Conservation (phyloP, 2,888 invertebrate species). For the Brassicogethes aeneus region DNA sequence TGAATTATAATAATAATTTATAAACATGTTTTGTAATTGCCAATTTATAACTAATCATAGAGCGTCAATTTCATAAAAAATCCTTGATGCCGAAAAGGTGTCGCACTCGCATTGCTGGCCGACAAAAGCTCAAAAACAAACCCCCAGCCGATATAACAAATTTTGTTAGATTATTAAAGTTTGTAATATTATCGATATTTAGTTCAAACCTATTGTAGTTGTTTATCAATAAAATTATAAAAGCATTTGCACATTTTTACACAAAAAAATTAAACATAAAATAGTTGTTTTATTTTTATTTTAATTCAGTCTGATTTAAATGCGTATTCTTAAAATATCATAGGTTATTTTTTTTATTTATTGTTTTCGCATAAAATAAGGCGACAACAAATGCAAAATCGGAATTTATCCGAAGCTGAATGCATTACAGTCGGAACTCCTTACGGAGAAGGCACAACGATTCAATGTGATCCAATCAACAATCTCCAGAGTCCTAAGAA, state of each 20-base stretch:
- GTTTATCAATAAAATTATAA: neutral
- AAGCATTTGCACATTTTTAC: neutral
- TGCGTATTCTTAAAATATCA: neutral
- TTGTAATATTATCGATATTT: neutral
- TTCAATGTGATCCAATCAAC: neutral
- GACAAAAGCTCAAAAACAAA: no score
- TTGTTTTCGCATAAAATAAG: neutral
- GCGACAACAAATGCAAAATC: neutral
- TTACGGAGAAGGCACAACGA: neutral
- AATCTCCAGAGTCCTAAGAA: neutral
- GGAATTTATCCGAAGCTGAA: neutral
- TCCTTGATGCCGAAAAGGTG: no score
- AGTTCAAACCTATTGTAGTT: neutral
- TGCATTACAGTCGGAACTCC: neutral
- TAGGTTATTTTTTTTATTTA: neutral
- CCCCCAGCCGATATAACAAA: no score
- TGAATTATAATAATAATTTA: no score
- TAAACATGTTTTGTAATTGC: no score
- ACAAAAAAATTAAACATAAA: neutral
- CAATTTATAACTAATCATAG: no score
- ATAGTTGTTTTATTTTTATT: neutral
- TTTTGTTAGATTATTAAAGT: no score
- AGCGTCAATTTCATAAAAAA: no score
- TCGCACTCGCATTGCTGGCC: no score
- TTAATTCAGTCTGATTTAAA: neutral